Conservation (phyloP, 2,888 invertebrate genomes). For the Lasioglossum leucozonium region DNA sequence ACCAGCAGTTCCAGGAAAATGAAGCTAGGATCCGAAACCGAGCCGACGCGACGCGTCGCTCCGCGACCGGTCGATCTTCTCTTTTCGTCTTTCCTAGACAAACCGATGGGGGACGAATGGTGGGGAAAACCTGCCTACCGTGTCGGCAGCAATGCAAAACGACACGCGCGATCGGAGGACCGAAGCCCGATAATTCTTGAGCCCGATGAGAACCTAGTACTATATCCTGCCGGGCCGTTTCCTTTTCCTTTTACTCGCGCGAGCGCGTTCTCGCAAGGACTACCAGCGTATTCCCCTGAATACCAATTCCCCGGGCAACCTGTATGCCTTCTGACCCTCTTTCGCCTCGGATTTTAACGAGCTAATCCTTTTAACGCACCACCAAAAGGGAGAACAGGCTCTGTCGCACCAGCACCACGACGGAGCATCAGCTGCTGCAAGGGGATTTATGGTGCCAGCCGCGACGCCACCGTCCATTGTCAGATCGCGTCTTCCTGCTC, state of each 20-base stretch:
- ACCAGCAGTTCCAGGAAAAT: slow-evolving; percentile 40
- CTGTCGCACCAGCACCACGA: background rate
- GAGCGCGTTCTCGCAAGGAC: background rate
- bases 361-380: slow-evolving; percentile 14
- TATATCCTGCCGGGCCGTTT: slow-evolving; percentile 23
- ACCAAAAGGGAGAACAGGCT: background rate
- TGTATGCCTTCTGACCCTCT: background rate
- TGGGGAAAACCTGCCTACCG: slow-evolving; percentile 47
- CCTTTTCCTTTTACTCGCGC: slow-evolving; percentile 5
- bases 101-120: slow-evolving; percentile 6
- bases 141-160: slow-evolving; percentile 44
- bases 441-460: background rate
- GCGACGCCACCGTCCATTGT: background rate
- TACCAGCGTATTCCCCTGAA: background rate
- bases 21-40: slow-evolving; percentile 44
- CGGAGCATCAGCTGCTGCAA: background rate
- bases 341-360: background rate
- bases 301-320: background rate
- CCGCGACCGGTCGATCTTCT: background rate
- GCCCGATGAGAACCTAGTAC: slow-evolving; percentile 32
- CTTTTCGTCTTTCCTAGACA: slow-evolving; percentile 48
- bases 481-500: background rate
- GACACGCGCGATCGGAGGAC: slow-evolving; percentile 44
- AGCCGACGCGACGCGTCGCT: background rate
- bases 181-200: slow-evolving; percentile 42